Conservation (phyloP, 2,797 vertebrate species). For the Eulemur rubriventer region DNA sequence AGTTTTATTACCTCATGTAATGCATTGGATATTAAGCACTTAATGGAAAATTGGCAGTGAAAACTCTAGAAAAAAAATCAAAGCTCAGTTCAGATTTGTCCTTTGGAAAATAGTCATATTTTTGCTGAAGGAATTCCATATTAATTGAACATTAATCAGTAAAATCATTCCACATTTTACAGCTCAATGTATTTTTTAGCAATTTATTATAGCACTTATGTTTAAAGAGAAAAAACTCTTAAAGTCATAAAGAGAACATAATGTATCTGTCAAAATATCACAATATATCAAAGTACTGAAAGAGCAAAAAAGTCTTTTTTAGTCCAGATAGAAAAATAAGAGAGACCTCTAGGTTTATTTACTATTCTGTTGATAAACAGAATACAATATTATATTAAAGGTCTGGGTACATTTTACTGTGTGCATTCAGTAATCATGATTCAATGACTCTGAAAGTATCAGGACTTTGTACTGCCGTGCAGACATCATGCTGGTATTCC, state of each 20-base stretch:
- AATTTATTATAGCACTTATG: not conserved
- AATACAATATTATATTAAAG: not conserved
- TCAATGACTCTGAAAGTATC: slow-evolving; percentile 24
- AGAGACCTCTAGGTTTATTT: not conserved
- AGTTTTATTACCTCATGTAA: not conserved
- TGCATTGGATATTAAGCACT: not conserved
- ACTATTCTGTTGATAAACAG: not conserved
- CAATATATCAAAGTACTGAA: not conserved
- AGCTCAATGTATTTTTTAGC: not conserved
- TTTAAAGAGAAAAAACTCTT: not conserved
- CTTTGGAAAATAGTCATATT: not conserved
- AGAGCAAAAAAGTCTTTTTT: not conserved
- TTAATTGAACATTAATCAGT: not conserved
- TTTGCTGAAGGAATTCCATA: not conserved
- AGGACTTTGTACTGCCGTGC: not conserved
- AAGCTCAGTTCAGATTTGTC: not conserved
- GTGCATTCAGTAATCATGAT: not conserved
- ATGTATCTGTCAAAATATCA: not conserved
- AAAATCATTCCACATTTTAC: not conserved
- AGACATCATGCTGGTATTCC: not conserved
- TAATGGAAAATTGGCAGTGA: not conserved
- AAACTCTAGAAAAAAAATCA: not conserved
- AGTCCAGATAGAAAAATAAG: not conserved
- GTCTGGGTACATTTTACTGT: not conserved
- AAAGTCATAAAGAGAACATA: not conserved